Base-by-base conservation (phyloP, 2,797 vertebrate genomes). In the Sciurus carolinensis region DNA sequence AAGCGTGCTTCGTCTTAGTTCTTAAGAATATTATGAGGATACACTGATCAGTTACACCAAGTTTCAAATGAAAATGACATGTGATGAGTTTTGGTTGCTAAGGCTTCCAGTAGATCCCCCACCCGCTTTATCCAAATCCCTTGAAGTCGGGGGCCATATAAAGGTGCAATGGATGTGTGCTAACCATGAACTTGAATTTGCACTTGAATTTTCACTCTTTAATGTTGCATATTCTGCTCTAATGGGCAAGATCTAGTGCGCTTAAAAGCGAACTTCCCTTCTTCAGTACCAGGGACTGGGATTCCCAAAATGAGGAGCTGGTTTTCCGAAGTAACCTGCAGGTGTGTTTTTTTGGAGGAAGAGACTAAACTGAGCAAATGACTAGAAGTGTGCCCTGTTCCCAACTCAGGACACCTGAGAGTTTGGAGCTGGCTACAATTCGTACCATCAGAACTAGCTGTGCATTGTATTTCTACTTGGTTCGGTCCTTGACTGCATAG, bases 201-300 rank as follows among this genome's bases (percentile, higher is more conserved):
- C n/a, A 94, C 90, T 95, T 96, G 91, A 96, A 92, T 96, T 95
- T 95, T 81, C n/a, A 79, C 66, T 88, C 50, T 73, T 89, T 36
- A 71, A 83, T 67, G 26, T 77, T 75, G 42, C 30, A 66, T 71
- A 76, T 71, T 66, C 71, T 90, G 59, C 47, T 85, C 24, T 62
- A 20, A 57, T 13, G 50, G 71, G 47, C 64, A 85, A 42, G 39
- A 82, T 30, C 44, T 67, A 52, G 39, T 9, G 47, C 24, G 66
- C 42, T 92, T 89, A 50, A 76, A 52, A 47, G 72, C 59, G 62
- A 90, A 87, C 44, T 9, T 71, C 28, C 36, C 44, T 84, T 84
- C 52, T 92, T 50, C 30, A 57, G 1, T 42, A 22, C 44, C 4
- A 73, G 24, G 30, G 36, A 72, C 36, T 26, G 22, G 66, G 54